A percentile compares a stretch with the other conserved stretches of the same genome.
Conservation (phyloP, 2,888 invertebrate genomes). For the Slavum lentiscoides region DNA sequence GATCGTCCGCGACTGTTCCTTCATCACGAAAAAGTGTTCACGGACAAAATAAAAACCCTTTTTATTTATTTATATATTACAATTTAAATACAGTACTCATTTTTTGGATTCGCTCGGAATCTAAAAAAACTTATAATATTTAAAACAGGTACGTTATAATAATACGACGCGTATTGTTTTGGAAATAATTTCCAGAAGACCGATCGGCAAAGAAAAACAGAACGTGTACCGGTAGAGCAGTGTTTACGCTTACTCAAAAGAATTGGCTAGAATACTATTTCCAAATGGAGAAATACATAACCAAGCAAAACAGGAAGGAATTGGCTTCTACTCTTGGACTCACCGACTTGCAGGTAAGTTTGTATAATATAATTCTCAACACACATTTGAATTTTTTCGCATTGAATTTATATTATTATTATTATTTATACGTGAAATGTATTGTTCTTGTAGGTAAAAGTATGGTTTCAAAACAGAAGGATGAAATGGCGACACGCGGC, state of each 20-base stretch:
- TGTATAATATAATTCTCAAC: background rate
- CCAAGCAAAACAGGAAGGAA: slow-evolving; percentile 36
- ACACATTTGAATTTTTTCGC: no score
- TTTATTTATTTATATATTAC: no score
- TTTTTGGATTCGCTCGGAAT: no score
- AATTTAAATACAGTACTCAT: no score
- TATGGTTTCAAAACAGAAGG: slow-evolving; percentile 90
- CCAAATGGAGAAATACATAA: slow-evolving; percentile 46
- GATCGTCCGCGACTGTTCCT: no score
- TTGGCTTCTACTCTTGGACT: slow-evolving; percentile 38
- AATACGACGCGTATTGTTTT: background rate
- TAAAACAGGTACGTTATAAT: background rate
- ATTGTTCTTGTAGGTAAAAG: slow-evolving; percentile 71
- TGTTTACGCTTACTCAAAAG: slow-evolving; percentile 23
- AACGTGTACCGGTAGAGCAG: slow-evolving; percentile 28
- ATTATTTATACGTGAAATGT: background rate
- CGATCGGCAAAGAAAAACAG: slow-evolving; percentile 8
- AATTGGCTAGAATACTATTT: slow-evolving; percentile 48
- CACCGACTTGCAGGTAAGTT: slow-evolving; percentile 23
- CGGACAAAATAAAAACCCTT: background rate
- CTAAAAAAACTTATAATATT: background rate
- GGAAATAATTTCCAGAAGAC: background rate
- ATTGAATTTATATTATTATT: background rate
- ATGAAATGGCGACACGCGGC: slow-evolving; percentile 81
- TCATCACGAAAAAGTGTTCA: background rate